Evolutionary conservation across 2,888 invertebrate species (phyloP).

Genomic region (Lasioglossum oenotherae): DNA sequence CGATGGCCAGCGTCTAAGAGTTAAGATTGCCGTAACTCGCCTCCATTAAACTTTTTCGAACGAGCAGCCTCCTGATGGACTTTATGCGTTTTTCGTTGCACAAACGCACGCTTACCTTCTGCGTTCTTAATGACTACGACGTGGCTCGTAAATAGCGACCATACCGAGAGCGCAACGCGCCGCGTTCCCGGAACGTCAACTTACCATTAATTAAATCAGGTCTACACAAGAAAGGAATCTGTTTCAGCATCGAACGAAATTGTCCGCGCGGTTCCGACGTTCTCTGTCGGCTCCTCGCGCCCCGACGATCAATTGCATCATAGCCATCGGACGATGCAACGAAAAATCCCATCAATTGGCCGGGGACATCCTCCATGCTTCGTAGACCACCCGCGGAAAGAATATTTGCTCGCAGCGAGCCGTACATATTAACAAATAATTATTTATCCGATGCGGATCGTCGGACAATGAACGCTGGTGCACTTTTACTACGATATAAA

Average conservation of each 20-base stretch:
- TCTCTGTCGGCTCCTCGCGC: conserved; percentile 16
- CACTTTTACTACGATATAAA: not conserved
- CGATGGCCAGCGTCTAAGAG: conserved; percentile 4
- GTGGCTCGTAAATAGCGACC: conserved; percentile 5
- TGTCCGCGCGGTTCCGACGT: conserved; percentile 39
- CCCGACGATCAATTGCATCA: conserved; percentile 53
- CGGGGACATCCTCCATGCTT: conserved; percentile 26
- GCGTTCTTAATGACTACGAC: conserved; percentile 5
- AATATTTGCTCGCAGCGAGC: not conserved
- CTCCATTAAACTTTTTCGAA: conserved; percentile 11
- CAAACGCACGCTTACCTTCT: not conserved
- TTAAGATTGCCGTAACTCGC: conserved; percentile 17
- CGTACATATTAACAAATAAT: not conserved
- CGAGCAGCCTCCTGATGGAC: not conserved
- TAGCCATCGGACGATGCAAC: conserved; percentile 56
- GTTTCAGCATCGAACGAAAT: conserved; percentile 46
- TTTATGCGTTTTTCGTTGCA: conserved; percentile 13
- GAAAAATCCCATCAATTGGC: conserved; percentile 64
- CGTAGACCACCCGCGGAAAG: not conserved
- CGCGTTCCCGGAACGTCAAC: conserved; percentile 36
- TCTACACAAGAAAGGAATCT: conserved; percentile 42
- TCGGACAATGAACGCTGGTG: fast-evolving
- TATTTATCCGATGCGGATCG: not conserved
- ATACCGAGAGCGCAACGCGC: conserved; percentile 28
- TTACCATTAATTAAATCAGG: conserved; percentile 55